Evolutionary conservation across 1,140 invertebrate genomes (phyloP).

Genomic region (Aphelenchoides avenae): DNA sequence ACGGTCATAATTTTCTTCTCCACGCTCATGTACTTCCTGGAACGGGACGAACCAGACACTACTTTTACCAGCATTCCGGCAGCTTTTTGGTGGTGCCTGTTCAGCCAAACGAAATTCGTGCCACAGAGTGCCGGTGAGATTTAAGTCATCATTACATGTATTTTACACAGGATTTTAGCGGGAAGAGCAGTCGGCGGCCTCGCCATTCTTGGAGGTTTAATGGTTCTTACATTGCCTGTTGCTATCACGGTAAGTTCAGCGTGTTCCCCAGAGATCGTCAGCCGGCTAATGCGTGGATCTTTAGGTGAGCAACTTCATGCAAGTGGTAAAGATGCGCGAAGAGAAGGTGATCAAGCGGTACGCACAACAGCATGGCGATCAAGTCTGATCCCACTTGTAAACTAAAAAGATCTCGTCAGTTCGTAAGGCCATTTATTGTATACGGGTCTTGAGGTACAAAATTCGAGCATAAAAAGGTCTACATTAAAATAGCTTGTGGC

Average conservation of each 20-base stretch:
- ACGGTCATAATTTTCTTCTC: constrained; percentile 60
- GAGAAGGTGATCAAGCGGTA: constrained; percentile 58
- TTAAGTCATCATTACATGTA: constrained; percentile 8
- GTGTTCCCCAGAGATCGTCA: background rate
- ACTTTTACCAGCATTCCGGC: constrained; percentile 59
- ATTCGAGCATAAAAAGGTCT: too few species aligned
- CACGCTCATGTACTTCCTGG: constrained; percentile 60
- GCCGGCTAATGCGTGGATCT: background rate
- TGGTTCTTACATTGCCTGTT: constrained; percentile 55
- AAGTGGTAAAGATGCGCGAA: constrained; percentile 56
- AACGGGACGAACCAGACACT: constrained; percentile 58
- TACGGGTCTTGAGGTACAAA: too few species aligned
- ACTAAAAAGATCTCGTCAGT: too few species aligned
- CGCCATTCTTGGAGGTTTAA: constrained; percentile 53
- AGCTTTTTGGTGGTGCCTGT: constrained; percentile 57
- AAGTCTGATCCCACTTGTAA: too few species aligned
- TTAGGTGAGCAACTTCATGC: constrained; percentile 59
- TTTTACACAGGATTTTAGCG: constrained; percentile 20
- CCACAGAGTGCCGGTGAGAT: constrained; percentile 47
- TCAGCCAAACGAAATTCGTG: constrained; percentile 20
- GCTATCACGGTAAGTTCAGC: constrained; percentile 45
- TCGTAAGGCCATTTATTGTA: too few species aligned
- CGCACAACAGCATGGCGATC: constrained; percentile 48
- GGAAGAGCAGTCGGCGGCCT: constrained; percentile 57
- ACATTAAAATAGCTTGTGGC: too few species aligned